A percentile compares a stretch with the other conserved stretches of the same genome.
Conservation (phyloP, 2,113 vertebrate species). For the Isichthys henryi region DNA sequence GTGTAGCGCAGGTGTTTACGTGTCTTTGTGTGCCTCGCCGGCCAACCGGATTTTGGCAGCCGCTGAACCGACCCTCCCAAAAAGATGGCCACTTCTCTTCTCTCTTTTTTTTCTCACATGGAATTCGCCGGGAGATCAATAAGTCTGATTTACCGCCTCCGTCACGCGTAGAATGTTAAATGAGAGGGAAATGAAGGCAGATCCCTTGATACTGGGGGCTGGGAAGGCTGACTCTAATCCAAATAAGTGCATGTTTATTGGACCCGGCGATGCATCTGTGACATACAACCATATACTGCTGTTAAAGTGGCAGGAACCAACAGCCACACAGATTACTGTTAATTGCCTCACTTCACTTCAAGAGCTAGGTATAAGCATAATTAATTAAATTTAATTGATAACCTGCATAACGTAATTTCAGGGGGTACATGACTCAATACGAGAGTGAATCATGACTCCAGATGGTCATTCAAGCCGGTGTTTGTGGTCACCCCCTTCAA, state of each 20-base stretch:
- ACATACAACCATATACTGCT: not conserved
- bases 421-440: not conserved
- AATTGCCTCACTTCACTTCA: not conserved
- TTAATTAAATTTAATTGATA: not conserved
- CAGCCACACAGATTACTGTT: not conserved
- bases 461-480: not conserved
- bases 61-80: not conserved
- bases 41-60: constrained; percentile 6
- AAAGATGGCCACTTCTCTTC: not conserved
- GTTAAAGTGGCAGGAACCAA: not conserved
- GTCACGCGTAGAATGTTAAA: not conserved
- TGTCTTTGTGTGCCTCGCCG: not conserved
- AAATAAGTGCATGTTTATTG: not conserved
- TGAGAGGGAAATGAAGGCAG: not conserved
- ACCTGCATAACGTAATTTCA: not conserved
- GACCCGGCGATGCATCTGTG: not conserved
- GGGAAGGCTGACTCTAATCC: not conserved
- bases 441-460: not conserved
- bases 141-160: constrained; percentile 8
- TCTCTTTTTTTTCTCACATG: not conserved
- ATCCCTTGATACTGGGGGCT: not conserved
- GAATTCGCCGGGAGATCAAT: constrained; percentile 19
- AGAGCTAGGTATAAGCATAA: not conserved
- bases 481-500: not conserved
- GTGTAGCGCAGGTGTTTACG: not conserved